Conservation (phyloP, 2,888 invertebrate species). For the Tryphoninae sp. region DNA sequence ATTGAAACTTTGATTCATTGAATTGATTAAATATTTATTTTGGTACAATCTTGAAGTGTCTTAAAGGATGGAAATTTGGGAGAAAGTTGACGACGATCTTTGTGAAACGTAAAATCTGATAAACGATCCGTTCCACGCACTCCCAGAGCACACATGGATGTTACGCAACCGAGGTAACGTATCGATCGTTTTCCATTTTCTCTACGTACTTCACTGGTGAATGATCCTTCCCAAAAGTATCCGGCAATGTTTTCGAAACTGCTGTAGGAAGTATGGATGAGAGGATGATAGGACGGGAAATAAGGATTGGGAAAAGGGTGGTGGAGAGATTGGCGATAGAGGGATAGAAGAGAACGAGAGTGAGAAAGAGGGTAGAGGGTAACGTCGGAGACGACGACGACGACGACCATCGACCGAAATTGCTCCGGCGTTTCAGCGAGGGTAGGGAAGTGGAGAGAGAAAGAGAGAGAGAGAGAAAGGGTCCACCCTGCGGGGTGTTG, state of each 20-base stretch:
- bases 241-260: conserved; percentile 37
- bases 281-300: conserved; percentile 41
- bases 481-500: conserved; percentile 69
- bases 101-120: too few relatives aligned
- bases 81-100: too few relatives aligned
- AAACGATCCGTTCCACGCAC: neutral
- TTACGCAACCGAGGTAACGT: conserved; percentile 17
- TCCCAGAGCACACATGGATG: neutral
- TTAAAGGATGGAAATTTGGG: neutral
- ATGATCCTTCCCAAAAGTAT: conserved; percentile 37
- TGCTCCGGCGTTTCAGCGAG: conserved; percentile 69
- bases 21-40: neutral
- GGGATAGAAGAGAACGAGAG: conserved; percentile 20
- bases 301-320: conserved; percentile 37
- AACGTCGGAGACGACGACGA: conserved; percentile 58
- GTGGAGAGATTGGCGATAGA: conserved; percentile 24
- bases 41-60: too few relatives aligned
- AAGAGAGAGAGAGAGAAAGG: conserved; percentile 61
- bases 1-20: neutral
- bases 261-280: conserved; percentile 48
- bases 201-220: conserved; percentile 7
- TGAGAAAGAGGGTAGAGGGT: conserved; percentile 49
- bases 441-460: conserved; percentile 32
- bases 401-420: conserved; percentile 75
- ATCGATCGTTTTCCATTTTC: conserved; percentile 31